These are phyloP conservation scores for Fistularia tabacaria DNA, from an alignment of 2,797 vertebrate genomes.

Conservation along the genomic window DNA sequence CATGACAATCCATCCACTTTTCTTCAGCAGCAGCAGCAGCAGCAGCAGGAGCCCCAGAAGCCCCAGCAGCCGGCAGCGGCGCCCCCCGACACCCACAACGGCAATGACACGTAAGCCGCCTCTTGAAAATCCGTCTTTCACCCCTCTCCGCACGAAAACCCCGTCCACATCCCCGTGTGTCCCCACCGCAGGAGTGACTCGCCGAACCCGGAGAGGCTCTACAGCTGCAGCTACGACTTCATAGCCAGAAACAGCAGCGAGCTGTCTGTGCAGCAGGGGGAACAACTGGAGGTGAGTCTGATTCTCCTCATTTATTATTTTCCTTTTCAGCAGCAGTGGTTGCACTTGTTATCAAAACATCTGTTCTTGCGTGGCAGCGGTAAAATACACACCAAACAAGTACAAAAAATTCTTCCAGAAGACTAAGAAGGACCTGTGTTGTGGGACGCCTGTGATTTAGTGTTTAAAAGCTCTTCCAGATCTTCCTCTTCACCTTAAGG, in stretches of 20 bases:
- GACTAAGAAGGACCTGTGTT: too few relatives aligned
- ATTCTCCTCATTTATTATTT: too few relatives aligned
- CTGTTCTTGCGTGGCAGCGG: too few relatives aligned
- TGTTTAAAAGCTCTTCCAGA: too few relatives aligned
- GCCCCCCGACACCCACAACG: slow-evolving; percentile 1
- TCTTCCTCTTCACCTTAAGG: too few relatives aligned
- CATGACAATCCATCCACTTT: too few relatives aligned
- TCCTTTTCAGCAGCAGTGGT: too few relatives aligned
- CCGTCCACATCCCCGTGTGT: neutral
- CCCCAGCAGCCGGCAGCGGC: neutral
- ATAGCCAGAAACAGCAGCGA: slow-evolving; percentile 87
- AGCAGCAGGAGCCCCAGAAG: slow-evolving; percentile 19
- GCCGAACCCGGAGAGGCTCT: slow-evolving; percentile 45
- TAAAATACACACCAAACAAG: too few relatives aligned
- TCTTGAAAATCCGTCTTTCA: neutral
- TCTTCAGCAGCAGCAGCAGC: slow-evolving; percentile 10
- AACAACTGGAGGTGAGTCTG: slow-evolving; percentile 76
- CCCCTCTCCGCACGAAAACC: neutral
- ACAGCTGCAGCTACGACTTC: slow-evolving; percentile 85
- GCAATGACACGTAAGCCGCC: slow-evolving; percentile 52
- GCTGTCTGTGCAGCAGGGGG: slow-evolving; percentile 82
- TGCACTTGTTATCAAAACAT: too few relatives aligned
- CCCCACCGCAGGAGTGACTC: slow-evolving; percentile 6
- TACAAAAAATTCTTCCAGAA: too few relatives aligned
- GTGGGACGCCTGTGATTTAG: too few relatives aligned